Conservation (phyloP, 2,113 vertebrate genomes). For the Ailuropoda melanoleuca region DNA sequence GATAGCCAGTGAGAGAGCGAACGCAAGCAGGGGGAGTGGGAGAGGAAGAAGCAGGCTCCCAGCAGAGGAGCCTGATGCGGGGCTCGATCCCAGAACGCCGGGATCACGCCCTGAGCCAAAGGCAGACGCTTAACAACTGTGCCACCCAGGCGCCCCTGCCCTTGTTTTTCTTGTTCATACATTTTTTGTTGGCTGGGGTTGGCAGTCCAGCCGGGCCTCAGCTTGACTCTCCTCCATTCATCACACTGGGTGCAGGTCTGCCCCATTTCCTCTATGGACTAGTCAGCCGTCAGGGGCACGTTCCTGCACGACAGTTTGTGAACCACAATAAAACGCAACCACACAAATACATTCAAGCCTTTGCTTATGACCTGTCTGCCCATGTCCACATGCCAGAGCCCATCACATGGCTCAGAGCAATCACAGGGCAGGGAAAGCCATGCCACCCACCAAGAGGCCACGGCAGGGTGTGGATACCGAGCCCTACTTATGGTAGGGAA, state of each 20-base stretch:
- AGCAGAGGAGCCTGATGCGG: too few relatives aligned
- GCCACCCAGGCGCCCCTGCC: too few relatives aligned
- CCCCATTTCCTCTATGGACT: fast-evolving
- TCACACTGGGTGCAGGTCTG: neutral
- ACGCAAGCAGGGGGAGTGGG: too few relatives aligned
- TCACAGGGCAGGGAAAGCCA: neutral
- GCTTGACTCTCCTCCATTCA: fast-evolving
- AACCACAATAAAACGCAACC: fast-evolving
- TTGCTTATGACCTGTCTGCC: neutral
- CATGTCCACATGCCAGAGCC: fast-evolving
- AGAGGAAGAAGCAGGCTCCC: too few relatives aligned
- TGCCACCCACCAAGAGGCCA: neutral
- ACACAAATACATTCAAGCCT: neutral
- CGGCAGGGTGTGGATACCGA: fast-evolving
- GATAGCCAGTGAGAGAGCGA: too few relatives aligned
- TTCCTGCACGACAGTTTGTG: neutral
- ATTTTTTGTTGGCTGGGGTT: neutral
- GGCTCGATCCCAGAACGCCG: too few relatives aligned
- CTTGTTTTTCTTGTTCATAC: too few relatives aligned
- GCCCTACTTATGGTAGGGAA: fast-evolving
- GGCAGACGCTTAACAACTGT: too few relatives aligned
- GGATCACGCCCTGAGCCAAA: too few relatives aligned
- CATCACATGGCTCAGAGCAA: fast-evolving
- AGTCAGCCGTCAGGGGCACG: fast-evolving
- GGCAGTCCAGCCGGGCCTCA: neutral